Percentiles rank a stretch among this genome's conserved stretches.
phyloP scores from a whole-genome alignment of 1,140 invertebrate species.

The Neodiprion lecontei region DNA sequence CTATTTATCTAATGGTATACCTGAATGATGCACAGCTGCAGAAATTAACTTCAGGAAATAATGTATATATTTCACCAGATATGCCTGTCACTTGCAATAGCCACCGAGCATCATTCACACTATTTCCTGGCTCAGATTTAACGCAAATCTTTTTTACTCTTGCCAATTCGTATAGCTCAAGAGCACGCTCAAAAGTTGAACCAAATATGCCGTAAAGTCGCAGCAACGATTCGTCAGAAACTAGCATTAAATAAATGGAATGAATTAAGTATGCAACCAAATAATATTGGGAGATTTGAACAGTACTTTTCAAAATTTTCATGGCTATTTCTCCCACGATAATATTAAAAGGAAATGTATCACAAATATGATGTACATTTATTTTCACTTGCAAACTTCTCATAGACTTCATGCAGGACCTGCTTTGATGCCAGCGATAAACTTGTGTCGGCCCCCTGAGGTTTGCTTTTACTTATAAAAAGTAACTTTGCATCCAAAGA shows the following conservation, averaged over 20 bases:
- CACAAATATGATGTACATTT: conserved; percentile 36
- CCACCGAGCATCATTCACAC: conserved; percentile 40
- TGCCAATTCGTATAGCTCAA: conserved; percentile 67
- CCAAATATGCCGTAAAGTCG: conserved; percentile 66
- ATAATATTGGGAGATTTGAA: not conserved
- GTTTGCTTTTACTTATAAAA: too few relatives aligned
- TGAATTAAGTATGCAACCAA: not conserved
- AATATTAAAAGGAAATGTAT: not conserved
- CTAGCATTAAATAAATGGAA: conserved; percentile 34
- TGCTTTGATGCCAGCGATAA: not conserved
- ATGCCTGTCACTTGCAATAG: conserved; percentile 67
- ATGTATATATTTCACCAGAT: conserved; percentile 63
- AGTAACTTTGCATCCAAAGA: too few relatives aligned
- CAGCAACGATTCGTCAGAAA: conserved; percentile 63
- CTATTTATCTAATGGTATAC: conserved; percentile 35
- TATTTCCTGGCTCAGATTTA: conserved; percentile 44
- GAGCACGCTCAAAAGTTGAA: conserved; percentile 61
- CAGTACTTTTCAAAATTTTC: not conserved
- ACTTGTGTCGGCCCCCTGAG: too few relatives aligned
- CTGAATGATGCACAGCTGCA: conserved; percentile 67
- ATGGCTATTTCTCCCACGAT: not conserved
- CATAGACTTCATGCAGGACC: conserved; percentile 7
- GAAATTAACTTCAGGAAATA: conserved; percentile 70
- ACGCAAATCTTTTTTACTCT: conserved; percentile 52
- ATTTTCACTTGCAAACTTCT: conserved; percentile 40